Percentiles rank a stretch among this genome's conserved stretches.
Evolutionary conservation across 2,113 vertebrate genomes (phyloP).

Genomic region (Tachysurus fulvidraco): DNA sequence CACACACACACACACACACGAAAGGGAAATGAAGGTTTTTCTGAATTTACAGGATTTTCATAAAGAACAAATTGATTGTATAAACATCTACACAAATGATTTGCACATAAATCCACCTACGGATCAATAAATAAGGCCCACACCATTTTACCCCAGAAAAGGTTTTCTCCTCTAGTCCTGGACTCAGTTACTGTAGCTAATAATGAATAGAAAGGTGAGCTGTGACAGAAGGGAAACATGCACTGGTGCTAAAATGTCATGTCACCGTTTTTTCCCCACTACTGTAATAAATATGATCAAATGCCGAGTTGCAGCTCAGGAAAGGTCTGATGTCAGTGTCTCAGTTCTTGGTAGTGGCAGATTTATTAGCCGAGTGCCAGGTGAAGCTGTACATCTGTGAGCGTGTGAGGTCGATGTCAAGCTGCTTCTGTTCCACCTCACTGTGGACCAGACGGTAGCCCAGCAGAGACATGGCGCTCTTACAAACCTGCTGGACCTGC

Average conservation of each 20-base stretch:
- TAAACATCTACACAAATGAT: too few species aligned
- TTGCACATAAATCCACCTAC: too few species aligned
- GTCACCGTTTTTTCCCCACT: neutral
- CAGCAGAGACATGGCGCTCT: slow-evolving; percentile 84
- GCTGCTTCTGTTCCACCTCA: slow-evolving; percentile 80
- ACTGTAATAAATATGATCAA: slow-evolving; percentile 6
- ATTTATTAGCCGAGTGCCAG: slow-evolving; percentile 73
- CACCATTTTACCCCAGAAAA: neutral
- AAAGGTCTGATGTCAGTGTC: neutral
- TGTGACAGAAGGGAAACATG: too few species aligned
- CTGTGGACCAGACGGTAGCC: slow-evolving; percentile 83
- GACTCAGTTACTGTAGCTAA: too few species aligned
- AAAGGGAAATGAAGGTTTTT: neutral
- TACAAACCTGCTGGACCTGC: slow-evolving; percentile 86
- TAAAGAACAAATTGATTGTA: too few species aligned
- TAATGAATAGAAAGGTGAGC: neutral
- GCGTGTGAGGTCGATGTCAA: slow-evolving; percentile 81
- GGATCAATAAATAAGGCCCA: neutral
- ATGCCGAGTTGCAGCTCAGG: neutral
- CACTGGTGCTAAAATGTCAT: too few species aligned
- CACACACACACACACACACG: neutral
- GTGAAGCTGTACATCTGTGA: slow-evolving; percentile 78
- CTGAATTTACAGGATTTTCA: neutral
- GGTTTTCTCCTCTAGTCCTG: neutral
- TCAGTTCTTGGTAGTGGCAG: neutral